phyloP scores from a whole-genome alignment of 2,888 invertebrate genomes.

The Macrosiphum euphorbiae region DNA sequence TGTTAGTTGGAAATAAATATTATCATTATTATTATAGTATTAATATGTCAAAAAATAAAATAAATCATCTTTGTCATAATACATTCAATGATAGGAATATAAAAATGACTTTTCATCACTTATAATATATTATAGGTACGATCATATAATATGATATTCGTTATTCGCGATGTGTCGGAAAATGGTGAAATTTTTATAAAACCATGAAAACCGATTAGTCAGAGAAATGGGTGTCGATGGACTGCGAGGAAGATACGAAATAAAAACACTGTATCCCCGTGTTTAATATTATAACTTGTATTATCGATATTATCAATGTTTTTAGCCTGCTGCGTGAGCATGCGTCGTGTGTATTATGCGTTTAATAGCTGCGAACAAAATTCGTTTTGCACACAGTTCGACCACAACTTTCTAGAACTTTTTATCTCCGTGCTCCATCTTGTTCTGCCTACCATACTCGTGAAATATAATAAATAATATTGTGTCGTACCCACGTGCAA shows the following conservation, averaged over 20 bases:
- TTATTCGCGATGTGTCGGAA: background rate
- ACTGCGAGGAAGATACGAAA: background rate
- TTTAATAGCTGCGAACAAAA: background rate
- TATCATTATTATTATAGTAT: background rate
- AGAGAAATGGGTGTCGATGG: background rate
- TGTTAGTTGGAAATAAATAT: no score
- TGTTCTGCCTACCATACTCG: background rate
- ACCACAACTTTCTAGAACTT: background rate
- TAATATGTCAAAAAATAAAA: no score
- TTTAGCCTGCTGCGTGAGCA: background rate
- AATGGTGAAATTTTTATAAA: background rate
- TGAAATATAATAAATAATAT: background rate
- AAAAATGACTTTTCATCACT: background rate
- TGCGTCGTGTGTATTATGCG: background rate
- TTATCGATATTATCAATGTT: background rate
- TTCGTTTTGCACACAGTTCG: background rate
- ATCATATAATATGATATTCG: background rate
- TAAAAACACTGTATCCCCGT: background rate
- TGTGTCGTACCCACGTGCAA: background rate
- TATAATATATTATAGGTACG: background rate
- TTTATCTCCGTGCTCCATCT: background rate
- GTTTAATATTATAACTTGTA: background rate
- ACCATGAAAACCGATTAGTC: background rate
- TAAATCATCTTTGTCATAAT: background rate
- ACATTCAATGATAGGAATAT: background rate